Evolutionary conservation across 2,797 vertebrate species (phyloP), one percentile per base, ranked within the genome.

Genomic region (Rousettus madagascariensis): DNA sequence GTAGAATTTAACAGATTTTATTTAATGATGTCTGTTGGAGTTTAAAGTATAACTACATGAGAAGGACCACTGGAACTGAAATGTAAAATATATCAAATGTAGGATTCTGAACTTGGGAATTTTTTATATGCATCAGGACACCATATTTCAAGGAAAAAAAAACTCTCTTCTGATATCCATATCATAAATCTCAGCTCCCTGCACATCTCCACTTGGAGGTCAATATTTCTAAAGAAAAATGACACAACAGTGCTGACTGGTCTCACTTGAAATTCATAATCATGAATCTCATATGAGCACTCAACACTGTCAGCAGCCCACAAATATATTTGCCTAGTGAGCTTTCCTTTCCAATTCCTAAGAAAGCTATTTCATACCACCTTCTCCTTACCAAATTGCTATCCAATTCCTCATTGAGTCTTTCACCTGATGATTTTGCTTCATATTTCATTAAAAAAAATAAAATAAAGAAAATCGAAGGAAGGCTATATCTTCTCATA

Each of bases 161-260:
- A 80, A 86, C 12, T 71, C 13, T 86, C 28, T 82, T 80, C 13
- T 71, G 26, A 72, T 83, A 86, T 66, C 55, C 78, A 15, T 71
- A 55, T 33, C 55, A 90, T 83, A 94, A 83, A 71, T 83, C 20
- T 92, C 46, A 77, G 65, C 55, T 53, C 13, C 82, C 26, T 94
- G 49, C 8, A 65, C 19, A 59, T 72, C 7, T 26, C 10, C 51
- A 82, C 17, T 53, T 82, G 16, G 19, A 61, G 74, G 51, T 30
- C 38, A 92, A 46, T 77, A 68, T 38, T 96, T 87, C 69, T 93
- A 84, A 72, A 75, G 57, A 80, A 88, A 88, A 68, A 92, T 95
- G 65, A 91, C 30, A 75, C 28, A 68, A 20, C 55, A 68, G 17
- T 49, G 10, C 33, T 72, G 43, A 61, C 63, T 66, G 19, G 26